Evolutionary conservation across 2,113 vertebrate species (phyloP).

Genomic region (Prinia subflava): DNA sequence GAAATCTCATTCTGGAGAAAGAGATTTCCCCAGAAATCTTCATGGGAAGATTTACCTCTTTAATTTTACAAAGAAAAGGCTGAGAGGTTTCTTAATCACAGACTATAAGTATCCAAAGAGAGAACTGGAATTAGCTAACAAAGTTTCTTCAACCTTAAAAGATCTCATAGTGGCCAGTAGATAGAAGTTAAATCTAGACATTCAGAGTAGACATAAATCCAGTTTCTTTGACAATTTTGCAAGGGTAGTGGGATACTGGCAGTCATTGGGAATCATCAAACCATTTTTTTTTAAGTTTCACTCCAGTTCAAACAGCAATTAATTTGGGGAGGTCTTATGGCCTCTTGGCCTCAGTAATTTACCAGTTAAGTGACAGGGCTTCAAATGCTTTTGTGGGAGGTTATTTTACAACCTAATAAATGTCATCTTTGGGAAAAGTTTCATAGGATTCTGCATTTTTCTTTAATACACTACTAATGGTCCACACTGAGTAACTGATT

Average conservation of each 20-base stretch:
- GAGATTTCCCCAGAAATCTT: neutral
- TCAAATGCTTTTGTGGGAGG: neutral
- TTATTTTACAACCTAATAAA: conserved; percentile 24
- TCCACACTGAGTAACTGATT: neutral
- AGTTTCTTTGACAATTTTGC: neutral
- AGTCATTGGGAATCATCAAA: neutral
- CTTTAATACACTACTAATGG: neutral
- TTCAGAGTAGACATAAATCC: neutral
- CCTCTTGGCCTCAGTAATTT: neutral
- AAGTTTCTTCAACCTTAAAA: neutral
- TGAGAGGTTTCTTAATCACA: neutral
- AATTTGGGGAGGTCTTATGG: neutral
- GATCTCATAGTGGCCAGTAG: neutral
- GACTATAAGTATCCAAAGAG: neutral
- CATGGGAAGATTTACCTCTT: neutral
- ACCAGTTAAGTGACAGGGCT: neutral
- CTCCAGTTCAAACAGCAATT: neutral
- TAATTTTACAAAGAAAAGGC: neutral
- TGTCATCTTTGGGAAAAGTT: neutral
- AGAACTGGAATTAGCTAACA: neutral
- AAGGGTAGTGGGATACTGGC: neutral
- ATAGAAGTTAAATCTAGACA: neutral
- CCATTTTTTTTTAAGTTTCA: neutral
- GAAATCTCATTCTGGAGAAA: neutral
- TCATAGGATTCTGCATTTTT: neutral